These are phyloP conservation scores for Rhinoraja longicauda DNA, from an alignment of 2,797 vertebrate genomes.

Conservation along the genomic window DNA sequence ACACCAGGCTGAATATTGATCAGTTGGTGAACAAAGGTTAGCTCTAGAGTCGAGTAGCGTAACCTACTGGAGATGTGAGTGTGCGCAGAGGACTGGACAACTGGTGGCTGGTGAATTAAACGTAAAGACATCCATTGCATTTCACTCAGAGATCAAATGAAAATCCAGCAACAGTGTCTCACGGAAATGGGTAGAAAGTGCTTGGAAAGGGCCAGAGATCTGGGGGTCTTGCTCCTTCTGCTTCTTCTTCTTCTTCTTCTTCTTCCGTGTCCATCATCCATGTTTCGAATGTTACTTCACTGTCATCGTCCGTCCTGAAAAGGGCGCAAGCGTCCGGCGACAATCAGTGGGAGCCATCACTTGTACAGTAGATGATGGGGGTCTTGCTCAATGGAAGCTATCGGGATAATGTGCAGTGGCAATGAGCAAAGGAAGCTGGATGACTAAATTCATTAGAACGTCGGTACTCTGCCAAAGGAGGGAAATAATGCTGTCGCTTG, in stretches of 20 bases:
- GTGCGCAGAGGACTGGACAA: not conserved
- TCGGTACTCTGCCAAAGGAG: not conserved
- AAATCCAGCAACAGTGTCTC: not conserved
- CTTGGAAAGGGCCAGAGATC: not conserved
- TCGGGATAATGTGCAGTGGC: not conserved
- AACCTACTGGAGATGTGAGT: not conserved
- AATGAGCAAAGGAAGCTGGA: not conserved
- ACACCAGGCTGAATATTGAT: not conserved
- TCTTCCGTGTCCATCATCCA: no score
- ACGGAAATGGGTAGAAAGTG: not conserved
- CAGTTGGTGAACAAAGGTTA: not conserved
- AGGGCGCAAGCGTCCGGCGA: no score
- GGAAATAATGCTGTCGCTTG: not conserved
- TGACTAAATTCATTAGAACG: not conserved
- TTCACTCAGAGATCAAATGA: not conserved
- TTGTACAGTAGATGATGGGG: no score
- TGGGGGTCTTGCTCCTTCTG: no score
- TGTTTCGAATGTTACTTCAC: no score
- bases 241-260: no score
- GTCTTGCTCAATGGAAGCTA: not conserved
- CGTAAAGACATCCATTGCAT: not conserved
- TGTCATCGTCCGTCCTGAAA: no score
- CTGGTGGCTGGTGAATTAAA: not conserved
- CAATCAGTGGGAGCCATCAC: no score
- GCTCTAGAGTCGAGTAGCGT: not conserved